Base-by-base conservation (phyloP, 1,140 invertebrate species). In the Polypedilum pembai region DNA sequence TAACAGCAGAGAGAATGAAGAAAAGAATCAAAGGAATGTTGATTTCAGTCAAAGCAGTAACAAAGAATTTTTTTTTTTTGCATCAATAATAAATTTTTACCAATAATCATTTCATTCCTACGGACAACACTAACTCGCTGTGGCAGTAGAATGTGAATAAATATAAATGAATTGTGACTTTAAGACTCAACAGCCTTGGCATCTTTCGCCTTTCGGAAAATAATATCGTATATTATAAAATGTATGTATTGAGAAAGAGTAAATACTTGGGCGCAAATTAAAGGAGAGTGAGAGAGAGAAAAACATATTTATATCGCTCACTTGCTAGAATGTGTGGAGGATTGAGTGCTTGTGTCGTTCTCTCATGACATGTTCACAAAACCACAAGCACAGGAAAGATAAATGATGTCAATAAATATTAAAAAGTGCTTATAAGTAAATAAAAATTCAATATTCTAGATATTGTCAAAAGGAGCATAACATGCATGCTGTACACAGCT, bases 341-440 rank as follows among this genome's bases (percentile, higher is more conserved):
- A n/a, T 45, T 10, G 2, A 41, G 40, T 5, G 10, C 7, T 45
- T 45, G 41, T 45, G 15, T 45, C 41, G 15, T 45, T 45, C 15
- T 45, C n/a, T 56, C 45, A 56, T 56, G 45, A 15, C 45, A 56
- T 56, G n/a, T 56, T n/a, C 45, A 69, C 17, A 69, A 69, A 69
- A 69, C 17, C 17, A 21, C 65, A 69, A 69, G 17, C 18, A 18
- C 65, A 20, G 5, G 65, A 69, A n/a, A 69, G 65, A 69, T 69
- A 69, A 69, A 69, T 69, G 65, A 69, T 69, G 65, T 69, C 65
- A 69, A 69, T 69, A 69, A 69, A 69, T 69, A 69, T 69, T 69
- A 20, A 69, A 56, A 56, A 56, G n/a, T 33, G 24, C 24, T 33
- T 33, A 33, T 33, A 33, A 33, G 24, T 33, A 56, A 56, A 56